A percentile compares a stretch with the other conserved stretches of the same genome.
Evolutionary conservation across 2,888 invertebrate species (phyloP).

Genomic region (Melanostoma mellinum): DNA sequence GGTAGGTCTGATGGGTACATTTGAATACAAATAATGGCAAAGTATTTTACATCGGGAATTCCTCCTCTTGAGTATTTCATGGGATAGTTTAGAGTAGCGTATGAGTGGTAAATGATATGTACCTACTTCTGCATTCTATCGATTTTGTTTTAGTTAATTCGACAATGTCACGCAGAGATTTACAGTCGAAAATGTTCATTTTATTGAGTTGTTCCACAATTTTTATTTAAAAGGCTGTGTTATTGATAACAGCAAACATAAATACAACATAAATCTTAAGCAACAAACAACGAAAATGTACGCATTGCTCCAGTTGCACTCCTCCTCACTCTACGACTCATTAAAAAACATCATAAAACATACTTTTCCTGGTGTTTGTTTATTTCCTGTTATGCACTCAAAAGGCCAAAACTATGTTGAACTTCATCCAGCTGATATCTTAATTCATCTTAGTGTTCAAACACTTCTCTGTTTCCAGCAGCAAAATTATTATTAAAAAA

Average conservation of each 20-base stretch:
- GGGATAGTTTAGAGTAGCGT: too few species aligned
- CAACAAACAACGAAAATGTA: neutral
- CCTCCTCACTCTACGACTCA: neutral
- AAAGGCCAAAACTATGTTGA: slow-evolving; percentile 2
- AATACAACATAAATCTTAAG: too few species aligned
- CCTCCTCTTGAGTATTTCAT: too few species aligned
- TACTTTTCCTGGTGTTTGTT: slow-evolving; percentile 21
- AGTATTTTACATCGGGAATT: slow-evolving; percentile 11
- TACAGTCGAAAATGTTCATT: too few species aligned
- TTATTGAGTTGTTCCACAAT: too few species aligned
- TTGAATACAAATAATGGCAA: slow-evolving; percentile 37
- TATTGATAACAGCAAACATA: too few species aligned
- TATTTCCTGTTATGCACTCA: neutral
- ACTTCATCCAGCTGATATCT: slow-evolving; percentile 21
- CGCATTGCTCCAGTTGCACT: slow-evolving; percentile 31
- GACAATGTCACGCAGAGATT: too few species aligned
- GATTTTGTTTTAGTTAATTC: too few species aligned
- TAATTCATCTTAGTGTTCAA: slow-evolving; percentile 33
- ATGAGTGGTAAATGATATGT: too few species aligned
- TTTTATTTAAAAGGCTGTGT: too few species aligned
- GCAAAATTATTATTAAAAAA: slow-evolving; percentile 59
- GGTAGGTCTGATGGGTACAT: slow-evolving; percentile 14
- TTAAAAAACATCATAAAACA: slow-evolving; percentile 15
- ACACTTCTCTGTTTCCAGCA: slow-evolving; percentile 21
- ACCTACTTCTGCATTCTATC: too few species aligned